Evolutionary conservation across 2,113 vertebrate species (phyloP).

Genomic region (Indri indri): DNA sequence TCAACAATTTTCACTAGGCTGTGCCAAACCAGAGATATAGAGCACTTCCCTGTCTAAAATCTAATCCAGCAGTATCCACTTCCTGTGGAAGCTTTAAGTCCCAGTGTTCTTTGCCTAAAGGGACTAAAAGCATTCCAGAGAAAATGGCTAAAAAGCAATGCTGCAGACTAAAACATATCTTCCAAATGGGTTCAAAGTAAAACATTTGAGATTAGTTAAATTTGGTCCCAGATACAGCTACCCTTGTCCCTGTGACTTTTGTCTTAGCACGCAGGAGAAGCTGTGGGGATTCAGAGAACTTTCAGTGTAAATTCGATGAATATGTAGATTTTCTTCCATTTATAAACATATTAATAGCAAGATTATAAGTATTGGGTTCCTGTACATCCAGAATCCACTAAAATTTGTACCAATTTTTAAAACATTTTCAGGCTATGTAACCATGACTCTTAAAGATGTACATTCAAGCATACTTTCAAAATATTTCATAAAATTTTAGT

Average conservation of each 20-base stretch:
- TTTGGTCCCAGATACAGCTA: background rate
- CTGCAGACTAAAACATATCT: background rate
- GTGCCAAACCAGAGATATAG: slow-evolving; percentile 49
- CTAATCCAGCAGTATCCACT: background rate
- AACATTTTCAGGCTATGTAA: background rate
- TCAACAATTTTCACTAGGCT: slow-evolving; percentile 53
- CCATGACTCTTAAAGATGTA: background rate
- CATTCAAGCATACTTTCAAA: background rate
- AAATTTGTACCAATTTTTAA: slow-evolving; percentile 13
- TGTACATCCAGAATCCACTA: background rate
- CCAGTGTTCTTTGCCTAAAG: background rate
- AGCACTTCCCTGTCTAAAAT: background rate
- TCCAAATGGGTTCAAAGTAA: background rate
- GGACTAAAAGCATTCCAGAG: background rate
- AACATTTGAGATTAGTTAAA: background rate
- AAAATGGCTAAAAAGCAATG: slow-evolving; percentile 48
- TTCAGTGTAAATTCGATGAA: background rate
- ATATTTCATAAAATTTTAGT: background rate
- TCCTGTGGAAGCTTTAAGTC: background rate
- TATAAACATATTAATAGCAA: background rate
- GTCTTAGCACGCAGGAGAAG: background rate
- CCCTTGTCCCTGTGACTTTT: background rate
- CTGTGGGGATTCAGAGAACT: background rate
- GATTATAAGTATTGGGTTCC: background rate
- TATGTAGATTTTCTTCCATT: background rate